Evolutionary conservation across 37 sponge, comb jelly and placozoan genomes (phyloP).

Genomic region (Lycopodina hypogea): DNA sequence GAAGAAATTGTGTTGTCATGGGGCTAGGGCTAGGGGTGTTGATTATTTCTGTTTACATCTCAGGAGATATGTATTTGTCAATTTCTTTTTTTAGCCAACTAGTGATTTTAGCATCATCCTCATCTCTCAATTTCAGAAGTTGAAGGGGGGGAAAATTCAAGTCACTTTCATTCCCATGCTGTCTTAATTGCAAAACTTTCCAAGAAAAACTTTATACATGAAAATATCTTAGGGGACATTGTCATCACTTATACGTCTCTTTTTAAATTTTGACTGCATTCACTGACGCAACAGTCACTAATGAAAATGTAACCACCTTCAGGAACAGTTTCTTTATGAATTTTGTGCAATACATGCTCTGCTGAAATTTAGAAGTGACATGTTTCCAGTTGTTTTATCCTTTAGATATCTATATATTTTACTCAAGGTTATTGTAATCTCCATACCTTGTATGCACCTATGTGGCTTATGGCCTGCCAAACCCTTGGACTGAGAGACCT

Average conservation of each 20-base stretch:
- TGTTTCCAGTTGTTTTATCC: no score
- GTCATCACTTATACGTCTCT: neutral
- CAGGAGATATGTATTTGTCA: constrained; percentile 48
- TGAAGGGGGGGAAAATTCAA: constrained; percentile 52
- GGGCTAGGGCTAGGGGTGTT: no score
- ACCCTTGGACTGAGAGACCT: no score
- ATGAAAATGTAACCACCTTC: no score
- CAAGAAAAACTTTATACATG: constrained; percentile 9
- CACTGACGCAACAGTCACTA: neutral
- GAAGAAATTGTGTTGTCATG: constrained; percentile 51
- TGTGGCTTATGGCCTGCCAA: no score
- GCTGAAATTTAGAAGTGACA: no score
- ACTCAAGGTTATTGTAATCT: no score
- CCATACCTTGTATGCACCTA: no score
- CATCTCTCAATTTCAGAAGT: constrained; percentile 40
- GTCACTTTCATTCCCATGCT: constrained; percentile 30
- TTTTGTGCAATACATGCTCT: no score
- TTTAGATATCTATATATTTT: no score
- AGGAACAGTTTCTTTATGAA: no score
- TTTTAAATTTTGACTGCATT: neutral
- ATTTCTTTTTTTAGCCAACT: constrained; percentile 34
- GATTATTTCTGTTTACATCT: constrained; percentile 58
- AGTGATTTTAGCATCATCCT: constrained; percentile 32
- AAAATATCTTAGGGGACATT: neutral
- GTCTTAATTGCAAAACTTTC: constrained; percentile 32